Percentiles rank a stretch among this genome's conserved stretches.
phyloP scores from a whole-genome alignment of 2,888 invertebrate genomes.

The Parnassius glacialis region DNA sequence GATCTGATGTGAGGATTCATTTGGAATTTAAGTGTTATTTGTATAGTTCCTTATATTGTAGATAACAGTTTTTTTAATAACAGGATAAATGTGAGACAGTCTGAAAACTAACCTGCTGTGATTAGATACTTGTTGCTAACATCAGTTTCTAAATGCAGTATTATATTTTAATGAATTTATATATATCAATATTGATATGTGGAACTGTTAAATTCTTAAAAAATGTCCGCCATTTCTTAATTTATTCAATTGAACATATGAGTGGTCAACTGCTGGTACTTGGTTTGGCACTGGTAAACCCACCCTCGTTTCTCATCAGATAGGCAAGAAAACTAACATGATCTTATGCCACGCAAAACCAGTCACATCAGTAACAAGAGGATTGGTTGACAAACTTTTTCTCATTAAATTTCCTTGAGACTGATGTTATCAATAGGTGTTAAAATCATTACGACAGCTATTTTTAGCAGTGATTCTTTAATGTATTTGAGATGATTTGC shows the following conservation, averaged over 20 bases:
- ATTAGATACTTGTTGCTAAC: constrained; percentile 65
- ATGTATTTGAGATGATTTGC: constrained; percentile 51
- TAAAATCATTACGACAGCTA: constrained; percentile 37
- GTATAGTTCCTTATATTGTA: constrained; percentile 79
- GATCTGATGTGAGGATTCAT: constrained; percentile 76
- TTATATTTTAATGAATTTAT: constrained; percentile 40
- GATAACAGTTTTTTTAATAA: constrained; percentile 59
- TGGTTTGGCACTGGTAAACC: no score
- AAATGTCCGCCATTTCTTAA: no score
- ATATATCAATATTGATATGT: constrained; percentile 19
- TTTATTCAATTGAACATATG: no score
- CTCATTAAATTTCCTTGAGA: constrained; percentile 46
- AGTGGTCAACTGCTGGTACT: no score
- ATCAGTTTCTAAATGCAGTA: constrained; percentile 69
- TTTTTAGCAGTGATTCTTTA: constrained; percentile 42
- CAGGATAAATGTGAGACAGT: constrained; percentile 24
- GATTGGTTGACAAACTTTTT: no score
- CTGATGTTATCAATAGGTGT: constrained; percentile 72
- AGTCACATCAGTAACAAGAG: no score
- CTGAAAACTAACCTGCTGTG: constrained; percentile 47
- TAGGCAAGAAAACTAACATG: no score
- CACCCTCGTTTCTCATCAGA: no score
- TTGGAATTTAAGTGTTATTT: constrained; percentile 69
- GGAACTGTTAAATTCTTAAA: no score
- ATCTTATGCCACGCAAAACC: no score